phyloP scores from a whole-genome alignment of 2,888 invertebrate species.

The Eupithecia centaureata region DNA sequence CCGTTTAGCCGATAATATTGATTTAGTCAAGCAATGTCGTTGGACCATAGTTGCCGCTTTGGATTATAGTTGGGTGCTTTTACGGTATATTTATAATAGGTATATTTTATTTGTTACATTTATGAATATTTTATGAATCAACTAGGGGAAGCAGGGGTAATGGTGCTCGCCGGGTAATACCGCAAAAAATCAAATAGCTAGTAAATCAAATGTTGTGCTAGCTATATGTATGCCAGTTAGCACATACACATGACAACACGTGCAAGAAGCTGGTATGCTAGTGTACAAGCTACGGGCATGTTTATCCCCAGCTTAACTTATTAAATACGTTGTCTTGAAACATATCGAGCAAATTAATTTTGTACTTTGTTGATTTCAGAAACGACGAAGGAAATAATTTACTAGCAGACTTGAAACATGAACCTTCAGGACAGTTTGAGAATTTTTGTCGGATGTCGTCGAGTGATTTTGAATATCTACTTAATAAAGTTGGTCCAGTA shows the following conservation, averaged over 20 bases:
- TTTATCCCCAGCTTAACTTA: constrained; percentile 24
- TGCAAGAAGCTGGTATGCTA: constrained; percentile 13
- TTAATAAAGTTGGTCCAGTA: no score
- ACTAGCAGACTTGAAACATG: constrained; percentile 13
- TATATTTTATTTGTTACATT: constrained; percentile 14
- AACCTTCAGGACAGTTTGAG: no score
- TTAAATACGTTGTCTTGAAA: constrained; percentile 15
- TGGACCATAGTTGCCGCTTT: no score
- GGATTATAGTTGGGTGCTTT: no score
- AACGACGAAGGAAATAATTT: constrained; percentile 14
- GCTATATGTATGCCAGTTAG: constrained; percentile 13
- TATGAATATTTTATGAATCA: constrained; percentile 14
- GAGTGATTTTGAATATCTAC: no score
- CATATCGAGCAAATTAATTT: constrained; percentile 13
- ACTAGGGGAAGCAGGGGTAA: constrained; percentile 15
- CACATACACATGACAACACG: constrained; percentile 12
- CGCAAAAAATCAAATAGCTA: constrained; percentile 13
- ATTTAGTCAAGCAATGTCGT: no score
- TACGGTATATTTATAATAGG: constrained; percentile 13
- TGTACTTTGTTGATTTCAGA: constrained; percentile 14
- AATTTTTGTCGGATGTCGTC: no score
- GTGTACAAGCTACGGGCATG: no score
- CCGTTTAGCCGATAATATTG: no score
- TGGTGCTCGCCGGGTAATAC: constrained; percentile 15
- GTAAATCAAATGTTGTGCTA: constrained; percentile 16